Conservation (phyloP, 2,113 vertebrate genomes). For the Agapornis roseicollis region DNA sequence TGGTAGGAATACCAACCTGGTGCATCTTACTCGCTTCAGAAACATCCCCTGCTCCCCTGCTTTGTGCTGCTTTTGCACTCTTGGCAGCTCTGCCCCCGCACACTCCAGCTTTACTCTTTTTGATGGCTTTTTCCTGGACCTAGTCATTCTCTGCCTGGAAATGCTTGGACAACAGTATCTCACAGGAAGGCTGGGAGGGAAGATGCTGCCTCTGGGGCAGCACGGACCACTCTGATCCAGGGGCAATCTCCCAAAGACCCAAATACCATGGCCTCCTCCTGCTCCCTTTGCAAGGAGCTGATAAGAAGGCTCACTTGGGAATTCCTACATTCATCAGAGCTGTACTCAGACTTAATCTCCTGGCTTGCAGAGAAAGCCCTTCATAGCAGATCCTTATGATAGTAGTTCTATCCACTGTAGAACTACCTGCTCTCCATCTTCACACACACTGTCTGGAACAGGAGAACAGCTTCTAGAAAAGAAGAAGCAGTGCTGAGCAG, state of each 20-base stretch:
- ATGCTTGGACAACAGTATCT: neutral
- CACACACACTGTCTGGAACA: neutral
- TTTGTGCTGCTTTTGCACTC: neutral
- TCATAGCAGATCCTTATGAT: accelerated
- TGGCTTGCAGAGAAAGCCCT: neutral
- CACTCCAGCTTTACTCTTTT: neutral
- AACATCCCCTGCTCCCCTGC: neutral
- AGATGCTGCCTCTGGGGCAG: neutral
- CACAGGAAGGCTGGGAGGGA: neutral
- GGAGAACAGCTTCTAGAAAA: neutral
- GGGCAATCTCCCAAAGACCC: neutral
- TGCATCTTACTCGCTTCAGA: neutral
- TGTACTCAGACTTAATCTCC: accelerated
- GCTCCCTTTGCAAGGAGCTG: neutral
- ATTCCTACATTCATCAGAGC: accelerated
- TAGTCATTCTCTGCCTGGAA: neutral
- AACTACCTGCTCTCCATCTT: neutral
- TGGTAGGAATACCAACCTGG: constrained; percentile 6
- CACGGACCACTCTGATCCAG: neutral
- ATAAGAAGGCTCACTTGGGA: neutral
- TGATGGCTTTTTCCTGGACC: neutral
- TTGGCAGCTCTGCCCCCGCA: neutral
- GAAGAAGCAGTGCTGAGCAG: neutral
- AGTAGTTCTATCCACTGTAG: neutral
- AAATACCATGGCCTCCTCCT: neutral